Evolutionary conservation across 2,797 vertebrate species (phyloP).

Genomic region (Pseudochirops corinnae): DNA sequence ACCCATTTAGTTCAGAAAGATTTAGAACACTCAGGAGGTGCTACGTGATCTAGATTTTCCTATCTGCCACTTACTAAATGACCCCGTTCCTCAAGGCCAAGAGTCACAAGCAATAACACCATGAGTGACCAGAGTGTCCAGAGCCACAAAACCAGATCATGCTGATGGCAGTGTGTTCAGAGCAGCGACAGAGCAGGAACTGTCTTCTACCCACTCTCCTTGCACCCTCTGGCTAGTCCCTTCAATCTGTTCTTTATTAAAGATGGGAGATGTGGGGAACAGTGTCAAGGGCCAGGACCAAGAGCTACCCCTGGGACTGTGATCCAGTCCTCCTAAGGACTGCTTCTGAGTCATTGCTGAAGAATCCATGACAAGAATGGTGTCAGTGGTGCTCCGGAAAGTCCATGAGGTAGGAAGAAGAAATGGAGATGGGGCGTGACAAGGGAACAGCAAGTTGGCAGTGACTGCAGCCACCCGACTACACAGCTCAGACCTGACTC

Average conservation of each 20-base stretch:
- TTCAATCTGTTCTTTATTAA: background rate
- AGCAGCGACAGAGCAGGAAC: no score
- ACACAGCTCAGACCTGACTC: background rate
- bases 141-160: background rate
- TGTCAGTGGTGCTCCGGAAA: background rate
- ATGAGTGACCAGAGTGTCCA: background rate
- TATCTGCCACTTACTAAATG: background rate
- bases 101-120: background rate
- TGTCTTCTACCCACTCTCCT: background rate
- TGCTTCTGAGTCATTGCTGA: accelerated
- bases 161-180: background rate
- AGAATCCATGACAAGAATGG: background rate
- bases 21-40: background rate
- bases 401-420: background rate
- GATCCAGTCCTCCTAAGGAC: background rate
- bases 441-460: background rate
- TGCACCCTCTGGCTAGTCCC: background rate
- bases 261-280: background rate
- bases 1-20: background rate
- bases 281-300: background rate
- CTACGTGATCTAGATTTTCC: background rate
- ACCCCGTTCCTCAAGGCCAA: background rate
- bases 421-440: background rate
- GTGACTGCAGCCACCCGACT: background rate
- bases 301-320: background rate